These are phyloP conservation scores for Anoplopoma fimbria DNA, from an alignment of 2,113 vertebrate genomes.

Conservation along the genomic window DNA sequence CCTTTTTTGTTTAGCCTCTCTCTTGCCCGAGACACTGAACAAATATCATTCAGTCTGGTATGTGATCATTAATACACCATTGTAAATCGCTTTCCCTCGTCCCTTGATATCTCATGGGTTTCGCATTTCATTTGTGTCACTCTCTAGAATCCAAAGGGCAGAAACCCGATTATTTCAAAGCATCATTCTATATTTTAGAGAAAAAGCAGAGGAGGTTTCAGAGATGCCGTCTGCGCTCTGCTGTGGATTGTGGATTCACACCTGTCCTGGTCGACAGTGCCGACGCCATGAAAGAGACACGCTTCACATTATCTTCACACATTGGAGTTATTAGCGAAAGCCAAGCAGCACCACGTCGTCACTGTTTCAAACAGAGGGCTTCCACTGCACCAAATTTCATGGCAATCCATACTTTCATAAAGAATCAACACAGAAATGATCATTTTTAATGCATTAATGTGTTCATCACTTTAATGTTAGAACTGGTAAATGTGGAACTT, in stretches of 20 bases:
- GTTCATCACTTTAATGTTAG: not conserved
- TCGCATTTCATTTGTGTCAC: not conserved
- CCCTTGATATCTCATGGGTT: not conserved
- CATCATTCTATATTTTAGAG: not conserved
- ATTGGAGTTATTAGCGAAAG: not conserved
- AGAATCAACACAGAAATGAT: not conserved
- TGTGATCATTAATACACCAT: not conserved
- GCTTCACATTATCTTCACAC: conserved; percentile 16
- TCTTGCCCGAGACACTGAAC: not conserved
- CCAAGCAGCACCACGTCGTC: not conserved
- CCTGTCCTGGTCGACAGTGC: not conserved
- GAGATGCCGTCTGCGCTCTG: not conserved
- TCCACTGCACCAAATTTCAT: not conserved
- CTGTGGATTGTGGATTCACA: not conserved
- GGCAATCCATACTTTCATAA: not conserved
- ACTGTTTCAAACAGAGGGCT: not conserved
- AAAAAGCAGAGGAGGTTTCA: not conserved
- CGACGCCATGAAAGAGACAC: not conserved
- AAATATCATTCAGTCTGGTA: not conserved
- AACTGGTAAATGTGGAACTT: not conserved
- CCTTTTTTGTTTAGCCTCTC: not conserved
- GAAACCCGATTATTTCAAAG: not conserved
- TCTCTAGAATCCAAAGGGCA: not conserved
- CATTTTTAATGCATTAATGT: not conserved
- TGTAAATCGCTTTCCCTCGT: not conserved